Base-by-base conservation (phyloP, 2,888 invertebrate genomes). In the Andrena trimmerana region DNA sequence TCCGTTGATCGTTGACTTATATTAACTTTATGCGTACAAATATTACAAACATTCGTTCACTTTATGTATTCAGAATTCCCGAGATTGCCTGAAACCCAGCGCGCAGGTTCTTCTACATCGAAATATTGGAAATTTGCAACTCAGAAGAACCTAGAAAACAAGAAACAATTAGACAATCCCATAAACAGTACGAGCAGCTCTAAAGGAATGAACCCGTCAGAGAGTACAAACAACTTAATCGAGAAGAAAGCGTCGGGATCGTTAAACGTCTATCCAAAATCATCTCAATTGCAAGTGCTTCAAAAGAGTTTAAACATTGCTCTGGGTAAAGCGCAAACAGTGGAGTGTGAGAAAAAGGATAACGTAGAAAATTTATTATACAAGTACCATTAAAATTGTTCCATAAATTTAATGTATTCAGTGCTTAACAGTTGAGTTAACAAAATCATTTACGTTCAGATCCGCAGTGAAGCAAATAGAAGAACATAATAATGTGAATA, bases 61-160 rank as follows among this genome's bases (percentile, higher is more conserved):
- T 29, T 54, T 33, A 10, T 62, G 16, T 29, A 48, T 59, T 31
- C 65, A 90, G 88, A 83, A 52, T 67, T 81, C 67, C 84, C 87
- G 50, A 65, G 31, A 7, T 83, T 88, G 57, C 84, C 89, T 27
- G 66, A 75, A 65, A 88, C 78, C 24, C 80, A 73, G 31, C 52
- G 68, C 4, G n/a, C 29, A n/a, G 10, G 54, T 52, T 6, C 31
- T 63, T 24, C 27, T 57, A 50, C 65, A 68, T 54, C 74, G 16
- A 83, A 66, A 65, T 31, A 31, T 31, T 57, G 48, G 72, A 81
- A 77, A 54, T 20, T 77, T 48, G 63, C n/a, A 75, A 78, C 69
- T 68, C 16, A 50, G 31, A 79, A 74, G 65, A 52, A 74, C 13
- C 73, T 74, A 59, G 57, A 68, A 31, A 71, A 84, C 24, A 63